phyloP scores from a whole-genome alignment of 2,797 vertebrate species.

The Dendrocincla fuliginosa region DNA sequence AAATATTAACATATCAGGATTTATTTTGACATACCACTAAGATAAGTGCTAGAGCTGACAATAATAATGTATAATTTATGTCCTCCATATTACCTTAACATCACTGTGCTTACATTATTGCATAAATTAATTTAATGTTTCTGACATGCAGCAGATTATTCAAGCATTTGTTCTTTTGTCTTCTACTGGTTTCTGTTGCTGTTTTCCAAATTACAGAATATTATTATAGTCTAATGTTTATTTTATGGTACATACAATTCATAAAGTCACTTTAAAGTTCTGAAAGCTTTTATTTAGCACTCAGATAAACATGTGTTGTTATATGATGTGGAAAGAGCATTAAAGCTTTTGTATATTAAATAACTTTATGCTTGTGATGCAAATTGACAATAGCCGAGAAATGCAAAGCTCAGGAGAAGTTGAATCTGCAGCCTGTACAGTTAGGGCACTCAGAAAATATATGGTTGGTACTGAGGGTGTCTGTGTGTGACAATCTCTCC shows the following conservation, averaged over 20 bases:
- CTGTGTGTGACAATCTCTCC: background rate
- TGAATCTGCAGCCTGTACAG: background rate
- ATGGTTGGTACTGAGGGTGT: background rate
- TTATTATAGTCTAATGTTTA: conserved; percentile 71
- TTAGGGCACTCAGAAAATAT: background rate
- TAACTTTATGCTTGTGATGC: conserved; percentile 60
- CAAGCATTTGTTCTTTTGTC: conserved; percentile 78
- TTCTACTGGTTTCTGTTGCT: conserved; percentile 56
- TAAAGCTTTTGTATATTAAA: conserved; percentile 63
- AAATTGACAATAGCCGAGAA: conserved; percentile 57
- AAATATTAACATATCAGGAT: conserved; percentile 79
- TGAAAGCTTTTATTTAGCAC: conserved; percentile 67
- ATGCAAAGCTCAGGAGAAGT: conserved; percentile 53
- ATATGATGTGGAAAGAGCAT: conserved; percentile 15
- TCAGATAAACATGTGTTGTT: conserved; percentile 48
- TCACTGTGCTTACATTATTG: conserved; percentile 79
- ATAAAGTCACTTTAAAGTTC: conserved; percentile 71
- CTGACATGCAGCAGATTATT: conserved; percentile 77
- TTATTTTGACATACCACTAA: conserved; percentile 79
- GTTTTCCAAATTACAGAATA: conserved; percentile 69
- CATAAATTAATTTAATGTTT: conserved; percentile 82
- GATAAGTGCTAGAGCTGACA: conserved; percentile 81
- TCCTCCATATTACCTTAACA: conserved; percentile 79
- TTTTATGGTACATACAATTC: conserved; percentile 64
- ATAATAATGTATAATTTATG: conserved; percentile 83